These are phyloP conservation scores for Sarcophaga rosellei DNA, from an alignment of 2,888 invertebrate species.

Conservation along the genomic window DNA sequence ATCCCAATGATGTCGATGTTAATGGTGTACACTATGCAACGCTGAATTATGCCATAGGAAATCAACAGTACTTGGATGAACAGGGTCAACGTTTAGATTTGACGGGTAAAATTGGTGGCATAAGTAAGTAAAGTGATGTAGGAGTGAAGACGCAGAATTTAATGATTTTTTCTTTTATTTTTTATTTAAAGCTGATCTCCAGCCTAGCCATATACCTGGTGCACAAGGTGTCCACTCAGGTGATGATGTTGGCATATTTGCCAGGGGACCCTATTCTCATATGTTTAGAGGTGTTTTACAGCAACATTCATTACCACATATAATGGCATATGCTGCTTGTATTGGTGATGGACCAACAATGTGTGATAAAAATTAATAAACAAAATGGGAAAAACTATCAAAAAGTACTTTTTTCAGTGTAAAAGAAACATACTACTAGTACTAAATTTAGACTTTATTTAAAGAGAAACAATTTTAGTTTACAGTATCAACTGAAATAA, in stretches of 20 bases:
- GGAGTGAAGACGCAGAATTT: background rate
- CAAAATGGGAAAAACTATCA: background rate
- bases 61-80: conserved; percentile 72
- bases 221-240: conserved; percentile 87
- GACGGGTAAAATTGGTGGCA: background rate
- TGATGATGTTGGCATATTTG: conserved; percentile 90
- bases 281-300: conserved; percentile 89
- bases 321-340: conserved; percentile 87
- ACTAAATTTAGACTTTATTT: background rate
- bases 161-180: background rate
- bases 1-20: conserved; percentile 70
- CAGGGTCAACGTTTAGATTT: conserved; percentile 7
- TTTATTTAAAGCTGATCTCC: conserved; percentile 40
- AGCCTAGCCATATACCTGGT: conserved; percentile 74
- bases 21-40: conserved; percentile 83
- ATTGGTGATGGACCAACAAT: conserved; percentile 84
- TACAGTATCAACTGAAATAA: no score
- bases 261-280: conserved; percentile 89
- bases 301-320: conserved; percentile 89
- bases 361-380: conserved; percentile 10
- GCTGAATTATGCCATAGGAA: conserved; percentile 87
- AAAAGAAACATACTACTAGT: background rate
- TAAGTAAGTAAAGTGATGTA: background rate
- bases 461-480: no score
- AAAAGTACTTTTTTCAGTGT: background rate